phyloP scores from a whole-genome alignment of 2,797 vertebrate genomes.

The Mionectes olivaceus region DNA sequence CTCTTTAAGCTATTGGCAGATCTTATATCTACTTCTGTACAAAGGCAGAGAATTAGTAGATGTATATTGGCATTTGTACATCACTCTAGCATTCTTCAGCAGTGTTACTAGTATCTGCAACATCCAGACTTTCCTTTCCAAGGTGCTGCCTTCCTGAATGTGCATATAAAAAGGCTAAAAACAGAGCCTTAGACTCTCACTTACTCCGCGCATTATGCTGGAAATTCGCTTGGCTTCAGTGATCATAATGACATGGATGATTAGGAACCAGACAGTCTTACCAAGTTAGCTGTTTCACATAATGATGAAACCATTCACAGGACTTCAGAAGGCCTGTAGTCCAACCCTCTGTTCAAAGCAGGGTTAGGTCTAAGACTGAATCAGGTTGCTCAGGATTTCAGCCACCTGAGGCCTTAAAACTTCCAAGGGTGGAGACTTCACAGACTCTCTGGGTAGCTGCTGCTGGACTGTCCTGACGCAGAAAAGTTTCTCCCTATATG shows the following conservation, averaged over 20 bases:
- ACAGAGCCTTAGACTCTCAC: not conserved
- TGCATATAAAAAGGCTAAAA: constrained; percentile 9
- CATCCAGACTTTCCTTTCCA: constrained; percentile 11
- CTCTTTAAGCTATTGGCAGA: not conserved
- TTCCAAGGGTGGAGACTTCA: not conserved
- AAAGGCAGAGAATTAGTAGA: not conserved
- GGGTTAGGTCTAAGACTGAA: not conserved
- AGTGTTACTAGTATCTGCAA: constrained; percentile 1
- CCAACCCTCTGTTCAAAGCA: not conserved
- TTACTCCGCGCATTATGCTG: not conserved
- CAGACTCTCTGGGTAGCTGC: not conserved
- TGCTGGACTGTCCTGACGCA: not conserved
- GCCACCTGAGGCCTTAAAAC: not conserved
- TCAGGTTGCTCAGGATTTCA: not conserved
- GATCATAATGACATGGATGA: not conserved
- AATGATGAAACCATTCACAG: not conserved
- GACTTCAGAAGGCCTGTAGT: not conserved
- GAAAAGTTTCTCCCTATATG: not conserved
- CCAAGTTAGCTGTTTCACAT: not conserved
- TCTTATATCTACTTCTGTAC: not conserved
- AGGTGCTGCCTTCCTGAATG: constrained; percentile 1
- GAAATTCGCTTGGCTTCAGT: not conserved
- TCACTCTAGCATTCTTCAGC: constrained; percentile 1
- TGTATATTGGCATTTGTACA: not conserved
- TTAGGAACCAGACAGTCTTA: not conserved